phyloP scores from a whole-genome alignment of 2,888 invertebrate genomes.

The Drosophila borborema region DNA sequence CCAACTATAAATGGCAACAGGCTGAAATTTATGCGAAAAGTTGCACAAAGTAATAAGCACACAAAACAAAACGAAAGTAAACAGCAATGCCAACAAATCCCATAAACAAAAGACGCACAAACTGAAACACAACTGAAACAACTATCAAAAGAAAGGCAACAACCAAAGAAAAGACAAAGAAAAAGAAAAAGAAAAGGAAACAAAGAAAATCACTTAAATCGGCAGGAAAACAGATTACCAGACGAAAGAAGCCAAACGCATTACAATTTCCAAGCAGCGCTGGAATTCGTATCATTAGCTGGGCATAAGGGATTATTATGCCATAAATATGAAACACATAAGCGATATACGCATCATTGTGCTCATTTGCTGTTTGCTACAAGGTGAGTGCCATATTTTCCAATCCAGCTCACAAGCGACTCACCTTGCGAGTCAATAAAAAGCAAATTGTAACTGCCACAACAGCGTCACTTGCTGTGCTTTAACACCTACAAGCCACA shows the following conservation, averaged over 20 bases:
- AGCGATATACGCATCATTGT: constrained; percentile 83
- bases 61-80: constrained; percentile 45
- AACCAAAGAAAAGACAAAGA: background rate
- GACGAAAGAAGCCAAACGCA: constrained; percentile 26
- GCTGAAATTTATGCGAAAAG: constrained; percentile 74
- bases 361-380: constrained; percentile 81
- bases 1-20: constrained; percentile 73
- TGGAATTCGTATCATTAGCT: constrained; percentile 43
- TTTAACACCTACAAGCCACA: constrained; percentile 63
- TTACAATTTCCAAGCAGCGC: constrained; percentile 32
- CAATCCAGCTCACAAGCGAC: constrained; percentile 25
- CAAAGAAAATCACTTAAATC: constrained; percentile 67
- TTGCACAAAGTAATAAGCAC: constrained; percentile 70
- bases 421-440: constrained; percentile 72
- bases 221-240: constrained; percentile 42
- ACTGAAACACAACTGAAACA: constrained; percentile 42
- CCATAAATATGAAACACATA: constrained; percentile 84
- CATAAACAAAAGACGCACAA: constrained; percentile 56
- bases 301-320: constrained; percentile 77
- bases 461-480: constrained; percentile 76
- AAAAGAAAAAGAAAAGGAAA: constrained; percentile 19
- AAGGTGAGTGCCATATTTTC: constrained; percentile 75
- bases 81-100: constrained; percentile 46
- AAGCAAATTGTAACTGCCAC: constrained; percentile 77
- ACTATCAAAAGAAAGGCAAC: constrained; percentile 35